Base-by-base conservation (phyloP, 2,113 vertebrate genomes). In the Tachysurus fulvidraco region DNA sequence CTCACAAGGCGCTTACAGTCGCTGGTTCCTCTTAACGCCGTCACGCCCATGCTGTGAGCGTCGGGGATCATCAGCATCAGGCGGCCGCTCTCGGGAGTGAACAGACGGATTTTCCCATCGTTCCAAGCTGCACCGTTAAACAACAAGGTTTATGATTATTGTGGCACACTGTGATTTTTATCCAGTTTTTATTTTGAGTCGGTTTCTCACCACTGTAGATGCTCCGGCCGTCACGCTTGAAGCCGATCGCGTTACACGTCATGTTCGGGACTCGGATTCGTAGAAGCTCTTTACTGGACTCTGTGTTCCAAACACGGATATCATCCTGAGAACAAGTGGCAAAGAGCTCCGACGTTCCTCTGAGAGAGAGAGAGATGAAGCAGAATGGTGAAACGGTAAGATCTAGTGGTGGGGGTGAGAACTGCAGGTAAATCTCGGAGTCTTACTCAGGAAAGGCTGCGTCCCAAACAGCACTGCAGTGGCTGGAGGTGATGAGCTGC, bases 291-390 rank as follows among this genome's bases (percentile, higher is more conserved):
- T 92, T 95, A 88, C 93, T 93, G 19, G 94, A 94, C 0, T 92
- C 87, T 0, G 94, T 95, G 91, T 96, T 94, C 97, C 98, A 99
- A 50, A 98, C 91, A 60, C 96, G 93, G 88, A 98, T 97, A 83
- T 98, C 96, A 16, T 92, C 94, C 89, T 93, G 93, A 81, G 97
- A 96, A 87, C 97, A 98, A 55, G 97, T 96, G 60, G 94, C 96
- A 84, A 98, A 99, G 10, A 98, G 91, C 81, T 97, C 96, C 0
- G 96, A 96, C 0, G 93, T 94, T 52, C 93, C 96, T 83, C 98
- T 98, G 88, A 82, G 55, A 80, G 21, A 85, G 14, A 44, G 74
- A 64, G 9, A 88, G 23, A 73, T 25, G 65, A 17, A 80, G 54
- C 16, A 65, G 41, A 21, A 30, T 19, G 14, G 36, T 81, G 12